A percentile compares a stretch with the other conserved stretches of the same genome.
These are phyloP conservation scores for Acrocephalus arundinaceus DNA, from an alignment of 2,113 vertebrate species.

Conservation along the genomic window DNA sequence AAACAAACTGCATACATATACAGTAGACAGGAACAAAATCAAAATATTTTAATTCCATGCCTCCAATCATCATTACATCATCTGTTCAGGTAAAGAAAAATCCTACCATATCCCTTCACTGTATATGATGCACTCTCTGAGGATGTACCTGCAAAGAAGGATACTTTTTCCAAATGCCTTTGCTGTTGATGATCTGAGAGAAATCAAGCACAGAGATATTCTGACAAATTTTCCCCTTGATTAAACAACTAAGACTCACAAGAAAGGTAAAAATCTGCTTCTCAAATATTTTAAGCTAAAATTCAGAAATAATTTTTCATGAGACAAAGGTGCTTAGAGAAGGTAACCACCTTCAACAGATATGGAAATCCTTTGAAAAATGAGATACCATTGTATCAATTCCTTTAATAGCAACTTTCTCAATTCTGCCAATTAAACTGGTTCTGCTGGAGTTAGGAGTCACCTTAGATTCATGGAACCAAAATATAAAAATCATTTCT, in stretches of 20 bases:
- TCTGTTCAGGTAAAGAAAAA: not conserved
- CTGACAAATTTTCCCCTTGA: not conserved
- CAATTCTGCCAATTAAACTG: not conserved
- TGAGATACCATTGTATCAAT: not conserved
- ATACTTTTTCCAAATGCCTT: not conserved
- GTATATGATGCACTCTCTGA: not conserved
- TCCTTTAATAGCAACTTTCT: not conserved
- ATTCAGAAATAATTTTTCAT: not conserved
- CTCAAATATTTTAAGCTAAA: not conserved
- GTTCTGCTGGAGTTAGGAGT: not conserved
- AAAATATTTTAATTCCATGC: not conserved
- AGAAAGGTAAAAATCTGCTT: not conserved
- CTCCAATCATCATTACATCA: not conserved
- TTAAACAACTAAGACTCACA: not conserved
- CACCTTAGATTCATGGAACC: not conserved
- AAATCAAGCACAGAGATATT: not conserved
- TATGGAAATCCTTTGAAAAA: not conserved
- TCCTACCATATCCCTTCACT: not conserved
- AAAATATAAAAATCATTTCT: not conserved
- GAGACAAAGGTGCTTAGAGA: not conserved
- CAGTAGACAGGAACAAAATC: not conserved
- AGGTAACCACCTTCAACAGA: not conserved
- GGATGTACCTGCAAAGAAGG: not conserved
- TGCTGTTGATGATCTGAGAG: not conserved
- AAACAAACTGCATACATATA: not conserved